Percentiles rank a stretch among this genome's conserved stretches.
Conservation (phyloP, 2,888 invertebrate genomes). For the Heliconius hortense region DNA sequence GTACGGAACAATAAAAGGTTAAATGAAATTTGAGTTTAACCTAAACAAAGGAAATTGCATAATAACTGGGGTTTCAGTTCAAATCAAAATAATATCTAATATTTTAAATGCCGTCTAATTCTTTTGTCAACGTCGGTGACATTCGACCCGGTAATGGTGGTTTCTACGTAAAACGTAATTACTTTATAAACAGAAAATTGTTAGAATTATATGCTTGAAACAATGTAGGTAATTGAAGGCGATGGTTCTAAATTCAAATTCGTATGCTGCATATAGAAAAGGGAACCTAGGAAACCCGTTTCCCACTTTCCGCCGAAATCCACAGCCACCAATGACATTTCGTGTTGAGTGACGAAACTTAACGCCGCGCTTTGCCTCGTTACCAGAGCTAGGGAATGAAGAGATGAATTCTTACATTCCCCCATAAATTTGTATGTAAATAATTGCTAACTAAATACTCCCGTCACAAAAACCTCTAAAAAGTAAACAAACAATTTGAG, state of each 20-base stretch:
- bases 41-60: neutral
- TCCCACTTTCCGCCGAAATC: no score
- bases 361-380: no score
- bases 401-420: no score
- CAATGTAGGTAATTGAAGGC: neutral
- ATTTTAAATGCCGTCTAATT: conserved; percentile 4
- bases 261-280: neutral
- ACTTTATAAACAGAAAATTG: neutral
- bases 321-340: no score
- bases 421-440: no score
- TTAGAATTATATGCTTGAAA: neutral
- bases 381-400: no score
- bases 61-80: neutral
- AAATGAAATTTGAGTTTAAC: neutral
- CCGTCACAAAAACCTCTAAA: no score
- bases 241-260: neutral
- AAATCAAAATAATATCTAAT: neutral
- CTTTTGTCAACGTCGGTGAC: conserved; percentile 9
- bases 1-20: no score
- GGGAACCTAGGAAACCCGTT: neutral
- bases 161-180: conserved; percentile 1
- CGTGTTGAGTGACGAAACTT: no score
- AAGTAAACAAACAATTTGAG: no score
- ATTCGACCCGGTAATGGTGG: neutral
- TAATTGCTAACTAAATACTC: no score